Conservation (phyloP, 2,888 invertebrate genomes). For the Synanthedon vespiformis region DNA sequence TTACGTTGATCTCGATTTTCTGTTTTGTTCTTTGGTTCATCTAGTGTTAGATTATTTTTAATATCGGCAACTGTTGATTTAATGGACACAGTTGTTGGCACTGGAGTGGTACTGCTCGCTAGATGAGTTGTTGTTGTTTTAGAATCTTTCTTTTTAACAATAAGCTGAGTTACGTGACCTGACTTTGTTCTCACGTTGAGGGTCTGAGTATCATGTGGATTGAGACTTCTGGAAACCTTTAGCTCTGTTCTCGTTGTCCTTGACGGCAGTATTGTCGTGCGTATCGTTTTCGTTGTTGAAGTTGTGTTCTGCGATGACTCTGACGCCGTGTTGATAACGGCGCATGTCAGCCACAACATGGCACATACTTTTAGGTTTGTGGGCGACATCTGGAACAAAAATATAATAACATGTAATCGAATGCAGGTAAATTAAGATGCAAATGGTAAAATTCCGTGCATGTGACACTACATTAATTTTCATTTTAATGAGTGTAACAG, state of each 20-base stretch:
- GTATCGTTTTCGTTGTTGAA: conserved; percentile 51
- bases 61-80: conserved; percentile 28
- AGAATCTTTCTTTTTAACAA: conserved; percentile 77
- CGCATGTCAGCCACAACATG: conserved; percentile 44
- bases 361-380: conserved; percentile 41
- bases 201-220: conserved; percentile 82
- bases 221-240: conserved; percentile 81
- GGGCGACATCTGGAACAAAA: conserved; percentile 60
- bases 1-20: conserved; percentile 60
- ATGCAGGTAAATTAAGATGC: too few species aligned
- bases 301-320: conserved; percentile 43
- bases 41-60: conserved; percentile 25
- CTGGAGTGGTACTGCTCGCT: conserved; percentile 26
- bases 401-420: not conserved
- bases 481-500: too few species aligned
- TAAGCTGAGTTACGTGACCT: conserved; percentile 81
- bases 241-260: conserved; percentile 79
- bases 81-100: conserved; percentile 42
- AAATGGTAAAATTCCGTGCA: too few species aligned
- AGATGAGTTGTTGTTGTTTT: conserved; percentile 47
- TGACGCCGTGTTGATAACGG: conserved; percentile 24
- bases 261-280: conserved; percentile 64
- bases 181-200: conserved; percentile 81
- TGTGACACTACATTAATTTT: too few species aligned
- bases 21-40: conserved; percentile 49